Conservation (phyloP, 2,797 vertebrate species). For the Spea hammondii region DNA sequence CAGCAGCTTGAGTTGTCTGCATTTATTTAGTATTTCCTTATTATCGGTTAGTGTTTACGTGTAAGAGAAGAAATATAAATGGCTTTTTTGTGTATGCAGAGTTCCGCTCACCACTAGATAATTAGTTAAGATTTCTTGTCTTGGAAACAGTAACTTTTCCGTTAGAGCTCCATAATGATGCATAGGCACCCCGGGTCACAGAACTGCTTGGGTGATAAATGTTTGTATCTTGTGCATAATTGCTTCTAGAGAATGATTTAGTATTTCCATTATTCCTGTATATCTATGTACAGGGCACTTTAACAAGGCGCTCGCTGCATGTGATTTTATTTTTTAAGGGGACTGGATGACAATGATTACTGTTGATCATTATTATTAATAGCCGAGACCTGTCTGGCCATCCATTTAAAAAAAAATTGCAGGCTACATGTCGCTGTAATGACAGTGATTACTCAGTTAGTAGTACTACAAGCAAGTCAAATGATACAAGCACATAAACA, state of each 20-base stretch:
- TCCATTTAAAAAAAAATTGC: slow-evolving; percentile 40
- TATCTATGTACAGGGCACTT: slow-evolving; percentile 45
- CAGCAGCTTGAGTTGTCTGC: slow-evolving; percentile 24
- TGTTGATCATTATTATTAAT: slow-evolving; percentile 49
- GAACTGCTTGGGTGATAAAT: slow-evolving; percentile 52
- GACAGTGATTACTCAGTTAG: slow-evolving; percentile 32
- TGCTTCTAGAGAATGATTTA: slow-evolving; percentile 49
- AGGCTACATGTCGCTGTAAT: slow-evolving; percentile 21
- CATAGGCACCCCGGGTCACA: slow-evolving; percentile 50
- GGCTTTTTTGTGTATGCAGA: slow-evolving; percentile 30
- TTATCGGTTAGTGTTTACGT: slow-evolving; percentile 40
- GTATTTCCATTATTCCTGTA: slow-evolving; percentile 46
- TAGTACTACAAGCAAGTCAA: slow-evolving; percentile 4
- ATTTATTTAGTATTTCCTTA: slow-evolving; percentile 40
- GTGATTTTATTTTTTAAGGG: slow-evolving; percentile 11
- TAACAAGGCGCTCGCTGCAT: slow-evolving; percentile 38
- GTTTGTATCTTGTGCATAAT: slow-evolving; percentile 51
- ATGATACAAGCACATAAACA: background rate
- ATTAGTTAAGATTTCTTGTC: slow-evolving; percentile 44
- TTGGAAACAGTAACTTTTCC: slow-evolving; percentile 35
- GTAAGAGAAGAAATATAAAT: slow-evolving; percentile 33
- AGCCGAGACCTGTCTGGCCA: slow-evolving; percentile 18
- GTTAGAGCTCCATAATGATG: slow-evolving; percentile 45
- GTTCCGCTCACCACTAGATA: slow-evolving; percentile 27
- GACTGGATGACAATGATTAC: slow-evolving; percentile 30